phyloP scores from a whole-genome alignment of 2,797 vertebrate species.

The Rhinoraja longicauda region DNA sequence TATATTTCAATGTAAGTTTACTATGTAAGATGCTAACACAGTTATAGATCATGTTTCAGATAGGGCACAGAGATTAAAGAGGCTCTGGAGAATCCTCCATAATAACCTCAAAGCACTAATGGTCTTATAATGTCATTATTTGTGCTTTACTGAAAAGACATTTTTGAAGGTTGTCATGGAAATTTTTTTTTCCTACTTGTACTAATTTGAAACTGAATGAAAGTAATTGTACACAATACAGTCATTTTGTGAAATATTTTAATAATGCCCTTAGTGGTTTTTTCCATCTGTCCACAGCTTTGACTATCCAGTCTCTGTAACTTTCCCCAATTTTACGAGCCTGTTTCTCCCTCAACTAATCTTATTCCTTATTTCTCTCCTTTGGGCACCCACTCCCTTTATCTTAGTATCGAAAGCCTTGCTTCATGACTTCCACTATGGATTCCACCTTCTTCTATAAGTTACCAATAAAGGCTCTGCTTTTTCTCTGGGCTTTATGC shows the following conservation, averaged over 20 bases:
- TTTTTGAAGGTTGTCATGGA: not conserved
- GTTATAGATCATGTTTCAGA: not conserved
- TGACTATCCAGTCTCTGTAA: not conserved
- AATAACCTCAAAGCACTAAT: not conserved
- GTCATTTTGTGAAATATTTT: constrained; percentile 12
- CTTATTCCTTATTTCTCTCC: too few species aligned
- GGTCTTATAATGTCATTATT: not conserved
- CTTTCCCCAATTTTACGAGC: not conserved
- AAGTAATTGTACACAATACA: not conserved
- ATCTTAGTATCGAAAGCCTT: not conserved
- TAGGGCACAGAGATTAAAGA: not conserved
- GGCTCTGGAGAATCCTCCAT: not conserved
- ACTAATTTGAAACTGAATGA: not conserved
- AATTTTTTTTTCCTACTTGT: not conserved
- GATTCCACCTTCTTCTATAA: not conserved
- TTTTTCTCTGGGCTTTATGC: not conserved
- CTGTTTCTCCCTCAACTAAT: not conserved
- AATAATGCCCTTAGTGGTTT: not conserved
- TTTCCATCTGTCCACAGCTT: not conserved
- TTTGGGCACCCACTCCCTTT: not conserved
- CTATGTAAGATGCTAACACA: not conserved
- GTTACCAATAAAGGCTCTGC: not conserved
- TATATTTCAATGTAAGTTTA: not conserved
- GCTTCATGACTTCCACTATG: too few species aligned
- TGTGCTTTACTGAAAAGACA: not conserved